phyloP scores from a whole-genome alignment of 2,888 invertebrate genomes.

The Drosophila macrospina region DNA sequence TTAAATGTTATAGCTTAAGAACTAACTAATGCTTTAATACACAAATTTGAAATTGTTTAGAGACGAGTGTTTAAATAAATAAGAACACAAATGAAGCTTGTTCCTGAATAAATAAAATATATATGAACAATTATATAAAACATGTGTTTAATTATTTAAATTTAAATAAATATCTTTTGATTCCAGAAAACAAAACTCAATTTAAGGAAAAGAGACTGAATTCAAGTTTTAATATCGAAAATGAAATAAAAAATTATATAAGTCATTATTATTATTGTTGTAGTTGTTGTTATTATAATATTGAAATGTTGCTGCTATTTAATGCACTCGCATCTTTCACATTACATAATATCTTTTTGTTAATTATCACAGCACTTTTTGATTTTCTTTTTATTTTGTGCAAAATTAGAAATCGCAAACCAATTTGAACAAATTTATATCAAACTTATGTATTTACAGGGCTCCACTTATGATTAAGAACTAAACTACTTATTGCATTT shows the following conservation, averaged over 20 bases:
- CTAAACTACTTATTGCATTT: constrained; percentile 48
- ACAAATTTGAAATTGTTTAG: neutral
- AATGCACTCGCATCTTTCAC: constrained; percentile 37
- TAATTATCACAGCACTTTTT: constrained; percentile 83
- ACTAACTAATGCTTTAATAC: constrained; percentile 37
- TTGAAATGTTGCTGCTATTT: constrained; percentile 39
- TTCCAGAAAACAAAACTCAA: no score
- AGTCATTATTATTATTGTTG: neutral
- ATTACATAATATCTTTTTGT: constrained; percentile 47
- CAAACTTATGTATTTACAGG: constrained; percentile 51
- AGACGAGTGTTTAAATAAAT: neutral
- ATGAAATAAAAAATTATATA: neutral
- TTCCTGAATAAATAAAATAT: no score
- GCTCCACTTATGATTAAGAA: constrained; percentile 24
- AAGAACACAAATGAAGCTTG: no score
- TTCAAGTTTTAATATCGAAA: no score
- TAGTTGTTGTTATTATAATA: constrained; percentile 13
- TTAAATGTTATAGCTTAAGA: constrained; percentile 29
- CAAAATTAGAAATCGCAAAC: constrained; percentile 68
- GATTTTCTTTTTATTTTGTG: constrained; percentile 74
- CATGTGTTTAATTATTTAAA: no score
- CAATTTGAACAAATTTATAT: constrained; percentile 26
- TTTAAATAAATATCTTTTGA: no score
- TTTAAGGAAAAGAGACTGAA: no score
- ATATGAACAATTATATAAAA: no score